Evolutionary conservation across 2,888 invertebrate species (phyloP), one percentile per base, ranked within the genome.

Genomic region (Standfussiana lucernea): DNA sequence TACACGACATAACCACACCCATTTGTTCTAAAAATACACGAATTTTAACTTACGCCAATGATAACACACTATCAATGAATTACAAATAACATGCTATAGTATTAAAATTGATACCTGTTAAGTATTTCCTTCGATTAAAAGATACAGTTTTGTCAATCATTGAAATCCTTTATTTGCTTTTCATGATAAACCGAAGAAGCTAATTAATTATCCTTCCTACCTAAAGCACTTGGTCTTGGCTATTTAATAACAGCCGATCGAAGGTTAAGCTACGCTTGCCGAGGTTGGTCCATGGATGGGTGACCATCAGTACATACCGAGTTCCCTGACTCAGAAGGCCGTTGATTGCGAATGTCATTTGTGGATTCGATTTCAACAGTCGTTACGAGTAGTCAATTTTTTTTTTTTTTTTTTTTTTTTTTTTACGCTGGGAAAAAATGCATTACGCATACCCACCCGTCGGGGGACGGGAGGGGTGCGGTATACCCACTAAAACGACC

Each of bases 61-160:
- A 76, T 76, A 59, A 59, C 7, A 13, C 15, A 0, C 32, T 68
- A 77, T 77, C 68, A 59, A 15, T 32, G 47, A 76, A 56, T 76
- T n/a, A n/a, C 15, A 32, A 67, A 32, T 59, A 37, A 56, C 35
- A 42, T 15, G 18, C 1, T 35, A 15, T 40, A 32, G 59, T n/a
- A 75, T 40, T 59, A 47, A 32, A 47, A 47, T 42, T 47, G 45
- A 61, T 37, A n/a, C 18, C 2, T 32, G 6, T 7, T 62, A 75
- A 35, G 50, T 24, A 40, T 42, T 42, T 64, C 15, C 32, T 24
- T 28, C 3, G 50, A 64, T 75, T 40, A 35, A 18, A 15, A 42
- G 28, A 61, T 32, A 73, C n/a, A 42, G n/a, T 18, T 28, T 21
- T 28, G 18, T 24, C 32, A 50, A 24, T 32, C 11, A 35, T 28